These are phyloP conservation scores for Drosophila ogumai DNA, from an alignment of 1,140 invertebrate species.

Conservation along the genomic window DNA sequence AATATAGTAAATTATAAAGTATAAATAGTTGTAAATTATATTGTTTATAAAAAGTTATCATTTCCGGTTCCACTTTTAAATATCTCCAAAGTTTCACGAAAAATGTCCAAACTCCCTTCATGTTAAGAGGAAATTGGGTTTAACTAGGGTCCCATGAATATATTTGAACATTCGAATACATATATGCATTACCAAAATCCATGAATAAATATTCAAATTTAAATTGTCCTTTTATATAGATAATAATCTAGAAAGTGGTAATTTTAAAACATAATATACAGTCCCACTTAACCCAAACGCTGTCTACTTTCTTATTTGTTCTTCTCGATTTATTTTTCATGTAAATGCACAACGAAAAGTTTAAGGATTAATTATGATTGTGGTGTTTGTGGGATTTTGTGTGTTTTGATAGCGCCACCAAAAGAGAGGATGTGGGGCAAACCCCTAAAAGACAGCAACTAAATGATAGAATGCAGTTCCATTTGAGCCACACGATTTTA, in stretches of 20 bases:
- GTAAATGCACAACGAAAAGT: slow-evolving; percentile 65
- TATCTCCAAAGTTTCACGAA: no score
- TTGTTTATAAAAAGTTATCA: no score
- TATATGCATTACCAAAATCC: neutral
- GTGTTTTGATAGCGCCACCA: slow-evolving; percentile 3
- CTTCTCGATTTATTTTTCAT: slow-evolving; percentile 55
- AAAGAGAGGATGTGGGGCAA: neutral
- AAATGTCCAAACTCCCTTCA: no score
- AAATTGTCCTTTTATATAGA: no score
- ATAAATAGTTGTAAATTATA: no score
- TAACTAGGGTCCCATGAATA: no score
- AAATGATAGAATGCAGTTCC: slow-evolving; percentile 47
- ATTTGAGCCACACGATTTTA: slow-evolving; percentile 20
- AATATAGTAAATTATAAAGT: no score
- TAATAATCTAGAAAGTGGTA: neutral
- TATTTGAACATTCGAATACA: neutral
- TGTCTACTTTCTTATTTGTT: neutral
- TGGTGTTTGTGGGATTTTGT: slow-evolving; percentile 8
- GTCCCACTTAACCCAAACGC: neutral
- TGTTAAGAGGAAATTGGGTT: no score
- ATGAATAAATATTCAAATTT: no score
- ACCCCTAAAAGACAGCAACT: neutral
- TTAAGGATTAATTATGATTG: slow-evolving; percentile 10
- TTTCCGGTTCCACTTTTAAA: no score
- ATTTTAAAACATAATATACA: neutral